These are phyloP conservation scores for Colletes gigas DNA, from an alignment of 1,140 invertebrate species.

Conservation along the genomic window DNA sequence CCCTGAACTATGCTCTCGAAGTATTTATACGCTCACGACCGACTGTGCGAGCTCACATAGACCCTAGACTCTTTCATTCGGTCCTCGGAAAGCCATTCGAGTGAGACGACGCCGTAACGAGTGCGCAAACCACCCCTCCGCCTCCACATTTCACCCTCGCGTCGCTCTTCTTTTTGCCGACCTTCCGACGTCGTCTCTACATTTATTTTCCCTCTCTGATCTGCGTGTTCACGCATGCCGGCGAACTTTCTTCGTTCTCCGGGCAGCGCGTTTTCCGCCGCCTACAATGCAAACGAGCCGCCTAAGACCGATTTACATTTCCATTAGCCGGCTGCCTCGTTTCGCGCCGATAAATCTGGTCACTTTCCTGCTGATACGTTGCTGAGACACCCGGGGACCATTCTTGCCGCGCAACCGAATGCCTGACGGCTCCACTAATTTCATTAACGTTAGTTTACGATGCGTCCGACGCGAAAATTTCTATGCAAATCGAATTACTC, in stretches of 20 bases:
- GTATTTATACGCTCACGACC: constrained; percentile 48
- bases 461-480: constrained; percentile 10
- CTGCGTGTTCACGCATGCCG: constrained; percentile 34
- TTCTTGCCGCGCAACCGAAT: not conserved
- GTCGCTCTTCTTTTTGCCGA: constrained; percentile 4
- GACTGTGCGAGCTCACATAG: constrained; percentile 37
- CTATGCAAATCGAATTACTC: constrained; percentile 9
- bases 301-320: constrained; percentile 70
- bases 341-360: constrained; percentile 53
- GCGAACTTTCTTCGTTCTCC: constrained; percentile 43
- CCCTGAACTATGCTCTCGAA: constrained; percentile 16
- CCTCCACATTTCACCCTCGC: too few species aligned
- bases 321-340: constrained; percentile 61
- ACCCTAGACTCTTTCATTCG: constrained; percentile 45
- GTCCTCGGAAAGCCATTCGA: constrained; percentile 46
- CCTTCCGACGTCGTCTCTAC: constrained; percentile 21
- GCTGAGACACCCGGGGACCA: not conserved
- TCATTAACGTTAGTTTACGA: constrained; percentile 20
- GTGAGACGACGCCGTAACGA: constrained; percentile 65
- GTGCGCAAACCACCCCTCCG: constrained; percentile 40
- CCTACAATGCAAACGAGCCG: constrained; percentile 69
- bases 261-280: constrained; percentile 47
- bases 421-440: constrained; percentile 6
- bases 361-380: constrained; percentile 3
- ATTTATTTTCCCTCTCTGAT: constrained; percentile 45